phyloP scores from a whole-genome alignment of 1,140 invertebrate genomes.

The Carposina sasakii region DNA sequence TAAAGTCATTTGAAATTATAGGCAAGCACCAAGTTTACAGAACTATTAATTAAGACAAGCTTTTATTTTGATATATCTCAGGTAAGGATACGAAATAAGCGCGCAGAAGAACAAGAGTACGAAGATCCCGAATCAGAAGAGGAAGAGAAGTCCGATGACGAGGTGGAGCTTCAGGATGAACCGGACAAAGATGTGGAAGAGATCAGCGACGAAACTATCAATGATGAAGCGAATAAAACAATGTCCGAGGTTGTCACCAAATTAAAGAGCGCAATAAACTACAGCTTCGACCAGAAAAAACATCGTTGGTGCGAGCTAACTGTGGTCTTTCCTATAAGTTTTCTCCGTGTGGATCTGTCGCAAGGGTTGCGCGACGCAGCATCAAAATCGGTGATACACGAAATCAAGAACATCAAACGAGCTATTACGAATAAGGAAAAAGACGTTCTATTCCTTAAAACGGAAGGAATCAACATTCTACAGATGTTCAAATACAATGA shows the following conservation, averaged over 20 bases:
- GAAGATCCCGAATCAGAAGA: conserved; percentile 71
- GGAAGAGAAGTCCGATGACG: conserved; percentile 68
- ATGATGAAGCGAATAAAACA: conserved; percentile 38
- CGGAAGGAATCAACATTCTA: conserved; percentile 95
- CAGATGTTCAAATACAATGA: conserved; percentile 90
- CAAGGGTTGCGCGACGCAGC: conserved; percentile 85
- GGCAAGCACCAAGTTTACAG: too few species aligned
- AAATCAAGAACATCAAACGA: conserved; percentile 86
- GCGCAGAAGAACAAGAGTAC: conserved; percentile 70
- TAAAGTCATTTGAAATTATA: too few species aligned
- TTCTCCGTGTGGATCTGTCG: conserved; percentile 82
- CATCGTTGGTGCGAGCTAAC: conserved; percentile 73
- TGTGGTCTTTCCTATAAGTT: conserved; percentile 77
- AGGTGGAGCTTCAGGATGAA: conserved; percentile 40
- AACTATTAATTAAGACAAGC: too few species aligned
- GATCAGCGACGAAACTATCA: conserved; percentile 43
- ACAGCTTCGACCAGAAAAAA: conserved; percentile 82
- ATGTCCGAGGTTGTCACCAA: conserved; percentile 56
- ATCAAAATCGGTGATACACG: conserved; percentile 82
- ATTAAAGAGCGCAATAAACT: conserved; percentile 73
- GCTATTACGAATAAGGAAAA: conserved; percentile 84
- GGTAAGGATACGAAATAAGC: conserved; percentile 65
- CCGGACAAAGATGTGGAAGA: conserved; percentile 46
- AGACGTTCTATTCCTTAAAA: conserved; percentile 82
- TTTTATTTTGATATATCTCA: too few species aligned